Percentiles rank a stretch among this genome's conserved stretches.
Conservation (phyloP, 1,140 invertebrate species). For the Anastrepha ludens region DNA sequence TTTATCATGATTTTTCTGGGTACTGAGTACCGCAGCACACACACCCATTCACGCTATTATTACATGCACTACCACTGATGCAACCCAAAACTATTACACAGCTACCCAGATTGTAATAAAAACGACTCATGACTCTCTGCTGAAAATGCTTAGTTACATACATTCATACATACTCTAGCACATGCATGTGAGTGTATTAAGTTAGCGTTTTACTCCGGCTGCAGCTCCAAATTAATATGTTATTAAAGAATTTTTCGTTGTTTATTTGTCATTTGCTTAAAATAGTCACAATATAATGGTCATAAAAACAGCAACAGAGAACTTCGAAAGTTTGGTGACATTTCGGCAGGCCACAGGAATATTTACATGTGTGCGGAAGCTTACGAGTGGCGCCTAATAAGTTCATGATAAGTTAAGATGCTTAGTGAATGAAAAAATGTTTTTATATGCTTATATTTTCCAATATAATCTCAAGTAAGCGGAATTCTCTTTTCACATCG, state of each 20-base stretch:
- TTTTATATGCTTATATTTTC: too few species aligned
- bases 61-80: not conserved
- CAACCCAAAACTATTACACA: slow-evolving; percentile 3
- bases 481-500: too few species aligned
- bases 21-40: not conserved
- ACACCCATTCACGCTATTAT: not conserved
- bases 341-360: slow-evolving; percentile 12
- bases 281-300: not conserved
- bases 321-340: slow-evolving; percentile 30
- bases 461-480: too few species aligned
- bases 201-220: not conserved
- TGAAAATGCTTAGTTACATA: not conserved
- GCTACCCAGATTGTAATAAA: not conserved
- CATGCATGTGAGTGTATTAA: not conserved
- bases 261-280: slow-evolving; percentile 14
- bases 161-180: not conserved
- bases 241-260: slow-evolving; percentile 22
- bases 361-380: not conserved
- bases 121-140: not conserved
- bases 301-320: not conserved
- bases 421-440: too few species aligned
- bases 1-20: not conserved
- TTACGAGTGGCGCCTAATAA: too few species aligned
- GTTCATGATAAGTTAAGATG: too few species aligned
- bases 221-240: slow-evolving; percentile 18